These are phyloP conservation scores for Drosophila sproati DNA, from an alignment of 1,140 invertebrate genomes.

Conservation along the genomic window DNA sequence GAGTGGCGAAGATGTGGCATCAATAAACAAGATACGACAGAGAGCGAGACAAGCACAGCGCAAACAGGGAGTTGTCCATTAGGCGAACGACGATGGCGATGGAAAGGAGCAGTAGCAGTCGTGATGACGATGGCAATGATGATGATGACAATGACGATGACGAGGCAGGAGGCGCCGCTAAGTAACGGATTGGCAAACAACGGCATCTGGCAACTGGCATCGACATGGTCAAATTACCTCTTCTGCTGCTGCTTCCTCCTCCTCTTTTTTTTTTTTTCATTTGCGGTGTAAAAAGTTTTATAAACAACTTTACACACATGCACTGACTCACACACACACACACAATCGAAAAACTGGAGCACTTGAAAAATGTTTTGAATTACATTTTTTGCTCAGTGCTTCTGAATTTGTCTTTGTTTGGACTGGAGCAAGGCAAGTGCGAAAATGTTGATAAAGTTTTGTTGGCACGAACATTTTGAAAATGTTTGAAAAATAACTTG, in stretches of 20 bases:
- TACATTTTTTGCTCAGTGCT: constrained; percentile 64
- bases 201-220: constrained; percentile 46
- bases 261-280: constrained; percentile 25
- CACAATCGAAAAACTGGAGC: constrained; percentile 58
- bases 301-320: constrained; percentile 70
- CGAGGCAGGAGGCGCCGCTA: constrained; percentile 15
- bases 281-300: constrained; percentile 70
- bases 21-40: constrained; percentile 76
- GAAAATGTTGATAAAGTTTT: constrained; percentile 74
- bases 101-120: constrained; percentile 56
- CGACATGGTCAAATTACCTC: constrained; percentile 74
- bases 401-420: constrained; percentile 54
- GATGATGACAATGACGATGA: constrained; percentile 15
- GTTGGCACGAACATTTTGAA: background rate
- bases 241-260: constrained; percentile 4
- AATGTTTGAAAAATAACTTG: constrained; percentile 14
- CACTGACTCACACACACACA: constrained; percentile 9
- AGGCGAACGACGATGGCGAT: constrained; percentile 33
- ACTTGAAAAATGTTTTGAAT: constrained; percentile 76
- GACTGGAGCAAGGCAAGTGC: constrained; percentile 54
- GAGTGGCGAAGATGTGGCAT: constrained; percentile 56
- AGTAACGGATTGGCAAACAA: constrained; percentile 79
- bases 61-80: constrained; percentile 63
- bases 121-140: constrained; percentile 27
- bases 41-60: constrained; percentile 53